Percentiles rank a stretch among this genome's conserved stretches.
These are phyloP conservation scores for Cottoperca gobio DNA, from an alignment of 2,797 vertebrate species.

Conservation along the genomic window DNA sequence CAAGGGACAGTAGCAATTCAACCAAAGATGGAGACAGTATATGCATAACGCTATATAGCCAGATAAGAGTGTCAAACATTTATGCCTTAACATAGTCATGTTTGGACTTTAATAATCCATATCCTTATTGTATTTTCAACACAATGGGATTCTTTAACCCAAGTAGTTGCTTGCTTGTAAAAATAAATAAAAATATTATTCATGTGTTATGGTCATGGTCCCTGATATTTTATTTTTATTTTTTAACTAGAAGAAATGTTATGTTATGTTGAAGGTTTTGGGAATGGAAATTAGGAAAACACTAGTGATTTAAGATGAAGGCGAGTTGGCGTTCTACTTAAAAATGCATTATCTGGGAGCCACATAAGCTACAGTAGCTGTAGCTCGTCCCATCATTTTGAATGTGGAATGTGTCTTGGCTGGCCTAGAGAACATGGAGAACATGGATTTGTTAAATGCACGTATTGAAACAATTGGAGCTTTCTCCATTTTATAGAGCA, in stretches of 20 bases:
- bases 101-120: conserved; percentile 58
- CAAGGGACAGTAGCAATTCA: conserved; percentile 55
- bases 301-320: too few species aligned
- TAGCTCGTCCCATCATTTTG: neutral
- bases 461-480: conserved; percentile 15
- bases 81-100: conserved; percentile 55
- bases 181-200: conserved; percentile 81
- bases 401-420: neutral
- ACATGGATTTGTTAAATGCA: conserved; percentile 11
- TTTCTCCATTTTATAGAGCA: conserved; percentile 34
- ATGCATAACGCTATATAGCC: conserved; percentile 36
- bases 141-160: conserved; percentile 47
- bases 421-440: neutral
- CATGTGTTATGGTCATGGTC: conserved; percentile 25
- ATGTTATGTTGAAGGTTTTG: neutral
- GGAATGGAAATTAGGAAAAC: neutral
- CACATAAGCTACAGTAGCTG: neutral
- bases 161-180: conserved; percentile 67
- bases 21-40: conserved; percentile 46
- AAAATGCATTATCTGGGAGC: neutral
- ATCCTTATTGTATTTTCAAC: conserved; percentile 52
- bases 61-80: conserved; percentile 41
- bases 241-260: neutral
- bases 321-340: neutral
- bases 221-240: neutral